Evolutionary conservation across 2,888 invertebrate species (phyloP).

Genomic region (Eupithecia pulchellata): DNA sequence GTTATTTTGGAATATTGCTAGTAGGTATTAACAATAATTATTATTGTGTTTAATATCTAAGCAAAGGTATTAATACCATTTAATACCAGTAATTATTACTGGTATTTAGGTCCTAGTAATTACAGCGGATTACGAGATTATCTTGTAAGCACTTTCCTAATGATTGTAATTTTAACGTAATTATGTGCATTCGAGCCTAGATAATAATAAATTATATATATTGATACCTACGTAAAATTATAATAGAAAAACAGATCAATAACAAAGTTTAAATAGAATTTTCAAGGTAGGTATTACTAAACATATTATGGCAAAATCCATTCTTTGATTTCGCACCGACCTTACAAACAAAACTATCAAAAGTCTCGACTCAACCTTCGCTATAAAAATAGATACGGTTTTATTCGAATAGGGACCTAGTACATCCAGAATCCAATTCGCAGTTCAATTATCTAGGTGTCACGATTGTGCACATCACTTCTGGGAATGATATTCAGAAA

Average conservation of each 20-base stretch:
- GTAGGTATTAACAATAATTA: not conserved
- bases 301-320: not conserved
- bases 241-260: not conserved
- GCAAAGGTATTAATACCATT: not conserved
- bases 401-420: not conserved
- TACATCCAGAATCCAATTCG: conserved; percentile 9
- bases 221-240: too few species aligned
- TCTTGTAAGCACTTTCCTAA: not conserved
- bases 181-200: not conserved
- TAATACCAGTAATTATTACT: not conserved
- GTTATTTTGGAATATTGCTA: conserved; percentile 30
- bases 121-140: not conserved
- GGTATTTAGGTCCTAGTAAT: not conserved
- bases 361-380: not conserved
- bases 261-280: not conserved
- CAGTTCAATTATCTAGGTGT: conserved; percentile 21
- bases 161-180: not conserved
- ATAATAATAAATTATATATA: not conserved
- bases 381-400: conserved; percentile 11
- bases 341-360: not conserved
- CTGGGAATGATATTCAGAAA: conserved; percentile 12
- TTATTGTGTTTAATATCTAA: not conserved
- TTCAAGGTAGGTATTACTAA: not conserved
- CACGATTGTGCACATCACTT: conserved; percentile 15
- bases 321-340: not conserved